Evolutionary conservation across 2,797 vertebrate species (phyloP), one percentile per base, ranked within the genome.

Genomic region (Vultur gryphus): DNA sequence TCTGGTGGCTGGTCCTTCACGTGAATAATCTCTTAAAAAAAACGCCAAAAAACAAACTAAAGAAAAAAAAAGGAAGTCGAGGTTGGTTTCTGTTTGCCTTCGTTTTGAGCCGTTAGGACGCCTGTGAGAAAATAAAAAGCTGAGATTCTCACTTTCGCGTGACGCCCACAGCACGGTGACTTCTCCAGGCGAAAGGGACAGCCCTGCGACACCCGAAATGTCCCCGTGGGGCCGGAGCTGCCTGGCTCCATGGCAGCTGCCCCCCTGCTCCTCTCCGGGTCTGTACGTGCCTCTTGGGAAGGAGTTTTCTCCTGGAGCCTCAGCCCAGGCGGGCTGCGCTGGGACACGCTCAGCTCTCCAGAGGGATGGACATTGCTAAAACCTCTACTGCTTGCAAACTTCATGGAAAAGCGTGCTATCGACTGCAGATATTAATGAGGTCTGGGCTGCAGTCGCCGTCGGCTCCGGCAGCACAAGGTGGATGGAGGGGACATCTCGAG

Each of bases 31-130:
- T 37, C 14, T 64, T 25, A 65, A 44, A 24, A 10, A 61, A 37
- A 24, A 5, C 13, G n/a, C 8, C 4, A 43, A 43, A 62, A 62
- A n/a, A 16, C 10, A 6, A 26, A 35, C 31, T n/a, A 57, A 46
- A 39, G 33, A 18, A 13, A 70, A 51, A 1, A 4, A 11, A 19
- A 93, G 95, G 93, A 96, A 95, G 83, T 66, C 0, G 39, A 52
- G 79, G 51, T 39, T 72, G 20, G 69, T 83, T 93, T 86, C 85
- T 73, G 64, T 93, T 94, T 79, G 78, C 23, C 33, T 61, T n/a
- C 0, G 1, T 49, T 71, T 28, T 33, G 59, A 80, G 39, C 82
- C 1, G 9, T 73, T 83, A 2, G 13, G n/a, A 16, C 0, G 8
- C 62, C 44, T 2, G 49, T 31, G 95, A 93, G 85, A 58, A 72